phyloP scores from a whole-genome alignment of 2,797 vertebrate species.

The Pseudochromis fuscus region DNA sequence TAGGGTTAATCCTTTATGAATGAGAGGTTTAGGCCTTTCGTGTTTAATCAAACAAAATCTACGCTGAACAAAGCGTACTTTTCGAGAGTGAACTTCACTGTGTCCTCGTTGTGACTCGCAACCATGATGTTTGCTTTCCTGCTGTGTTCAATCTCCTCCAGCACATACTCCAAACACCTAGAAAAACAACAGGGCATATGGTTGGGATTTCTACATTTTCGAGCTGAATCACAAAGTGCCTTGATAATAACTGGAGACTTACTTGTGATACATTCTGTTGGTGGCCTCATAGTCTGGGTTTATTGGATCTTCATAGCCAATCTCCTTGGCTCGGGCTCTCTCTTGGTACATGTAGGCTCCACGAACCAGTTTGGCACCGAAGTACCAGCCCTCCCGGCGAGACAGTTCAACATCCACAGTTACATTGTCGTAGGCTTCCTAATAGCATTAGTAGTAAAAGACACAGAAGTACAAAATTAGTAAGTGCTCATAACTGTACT shows the following conservation, averaged over 20 bases:
- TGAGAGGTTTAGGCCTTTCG: constrained; percentile 7
- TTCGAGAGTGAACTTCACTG: constrained; percentile 88
- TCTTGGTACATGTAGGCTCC: constrained; percentile 98
- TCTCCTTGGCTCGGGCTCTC: constrained; percentile 85
- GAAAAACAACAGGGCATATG: constrained; percentile 14
- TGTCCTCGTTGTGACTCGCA: constrained; percentile 94
- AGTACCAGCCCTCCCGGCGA: constrained; percentile 91
- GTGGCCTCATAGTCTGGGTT: constrained; percentile 93
- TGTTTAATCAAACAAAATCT: constrained; percentile 25
- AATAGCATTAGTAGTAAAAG: neutral
- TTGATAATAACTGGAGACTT: constrained; percentile 19
- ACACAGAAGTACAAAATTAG: neutral
- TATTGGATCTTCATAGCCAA: constrained; percentile 94
- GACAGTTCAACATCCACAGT: constrained; percentile 91
- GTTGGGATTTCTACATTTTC: constrained; percentile 14
- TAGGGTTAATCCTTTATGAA: constrained; percentile 25
- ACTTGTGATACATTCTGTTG: constrained; percentile 95
- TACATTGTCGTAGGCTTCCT: constrained; percentile 90
- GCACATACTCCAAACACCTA: constrained; percentile 92
- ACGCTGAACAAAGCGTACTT: constrained; percentile 75
- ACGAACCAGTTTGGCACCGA: constrained; percentile 93
- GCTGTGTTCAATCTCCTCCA: constrained; percentile 90
- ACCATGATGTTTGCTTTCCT: constrained; percentile 91
- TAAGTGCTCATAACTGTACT: too few relatives aligned
- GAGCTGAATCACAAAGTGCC: neutral